Evolutionary conservation across 2,113 vertebrate genomes (phyloP).

Genomic region (human (Homo sapiens)): DNA sequence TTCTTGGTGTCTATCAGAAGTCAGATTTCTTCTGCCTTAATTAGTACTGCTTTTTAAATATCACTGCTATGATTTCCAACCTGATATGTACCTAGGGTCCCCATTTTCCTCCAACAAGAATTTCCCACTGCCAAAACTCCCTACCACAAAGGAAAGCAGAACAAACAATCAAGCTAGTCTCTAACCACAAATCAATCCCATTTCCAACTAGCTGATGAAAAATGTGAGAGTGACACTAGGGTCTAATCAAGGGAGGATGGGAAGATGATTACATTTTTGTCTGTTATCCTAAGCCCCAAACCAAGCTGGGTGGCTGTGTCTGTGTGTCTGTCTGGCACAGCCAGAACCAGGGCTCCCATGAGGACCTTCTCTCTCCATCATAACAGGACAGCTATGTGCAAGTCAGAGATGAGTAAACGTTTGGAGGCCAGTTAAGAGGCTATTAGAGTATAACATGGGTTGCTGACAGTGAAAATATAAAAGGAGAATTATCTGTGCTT

Average conservation of each 20-base stretch:
- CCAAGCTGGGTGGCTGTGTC: not conserved
- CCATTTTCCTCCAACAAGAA: constrained; percentile 12
- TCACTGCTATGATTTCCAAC: constrained; percentile 15
- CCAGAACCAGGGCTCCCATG: not conserved
- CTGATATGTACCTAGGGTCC: not conserved
- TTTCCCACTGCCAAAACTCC: not conserved
- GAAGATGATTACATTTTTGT: constrained; percentile 29
- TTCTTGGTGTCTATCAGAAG: constrained; percentile 20
- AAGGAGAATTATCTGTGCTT: not conserved
- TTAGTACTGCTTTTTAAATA: not conserved
- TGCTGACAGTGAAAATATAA: constrained; percentile 31
- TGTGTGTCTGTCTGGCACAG: not conserved
- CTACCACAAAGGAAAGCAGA: not conserved
- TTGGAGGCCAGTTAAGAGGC: not conserved
- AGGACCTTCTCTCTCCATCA: constrained; percentile 1
- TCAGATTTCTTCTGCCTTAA: constrained; percentile 41
- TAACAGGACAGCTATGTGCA: not conserved
- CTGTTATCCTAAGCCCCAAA: not conserved
- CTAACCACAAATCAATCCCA: constrained; percentile 1
- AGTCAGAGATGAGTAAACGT: constrained; percentile 3
- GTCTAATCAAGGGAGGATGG: not conserved
- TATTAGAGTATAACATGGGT: not conserved
- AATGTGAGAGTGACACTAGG: not conserved
- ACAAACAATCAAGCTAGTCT: not conserved
- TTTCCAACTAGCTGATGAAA: constrained; percentile 27